Conservation (phyloP, 2,797 vertebrate genomes). For the Pangasius macronema region DNA sequence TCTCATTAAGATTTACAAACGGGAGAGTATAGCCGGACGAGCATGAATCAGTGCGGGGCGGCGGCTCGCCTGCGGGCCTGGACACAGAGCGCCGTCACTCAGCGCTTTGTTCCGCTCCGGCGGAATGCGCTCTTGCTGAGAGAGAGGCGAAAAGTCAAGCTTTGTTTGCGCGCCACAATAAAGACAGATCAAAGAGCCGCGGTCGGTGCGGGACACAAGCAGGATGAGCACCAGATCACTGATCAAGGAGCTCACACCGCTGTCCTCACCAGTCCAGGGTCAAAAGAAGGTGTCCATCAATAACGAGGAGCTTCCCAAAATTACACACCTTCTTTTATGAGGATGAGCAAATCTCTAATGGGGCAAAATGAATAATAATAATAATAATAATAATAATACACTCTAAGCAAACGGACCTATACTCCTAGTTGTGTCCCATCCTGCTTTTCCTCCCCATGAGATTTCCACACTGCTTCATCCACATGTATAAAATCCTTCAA, state of each 20-base stretch:
- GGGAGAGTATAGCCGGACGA: conserved; percentile 45
- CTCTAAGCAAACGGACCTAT: not conserved
- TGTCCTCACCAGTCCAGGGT: not conserved
- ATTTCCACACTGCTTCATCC: not conserved
- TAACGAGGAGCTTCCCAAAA: not conserved
- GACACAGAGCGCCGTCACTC: conserved; percentile 70
- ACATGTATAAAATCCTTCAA: not conserved
- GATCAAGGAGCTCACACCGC: conserved; percentile 72
- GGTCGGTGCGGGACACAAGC: conserved; percentile 66
- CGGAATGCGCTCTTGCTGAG: conserved; percentile 70
- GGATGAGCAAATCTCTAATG: not conserved
- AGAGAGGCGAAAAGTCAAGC: conserved; percentile 71
- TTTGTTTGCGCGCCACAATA: conserved; percentile 78
- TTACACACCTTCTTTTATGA: too few relatives aligned
- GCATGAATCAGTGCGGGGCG: conserved; percentile 41
- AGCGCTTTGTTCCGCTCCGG: conserved; percentile 58
- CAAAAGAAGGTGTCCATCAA: conserved; percentile 19
- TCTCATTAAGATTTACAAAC: conserved; percentile 56
- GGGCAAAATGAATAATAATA: not conserved
- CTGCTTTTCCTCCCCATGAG: not conserved
- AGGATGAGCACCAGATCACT: conserved; percentile 67
- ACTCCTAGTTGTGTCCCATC: not conserved
- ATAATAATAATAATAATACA: not conserved
- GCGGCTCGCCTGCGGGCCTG: conserved; percentile 45
- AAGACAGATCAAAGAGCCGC: conserved; percentile 79